These are phyloP conservation scores for Patagioenas fasciata DNA, from an alignment of 2,113 vertebrate species.

Conservation along the genomic window DNA sequence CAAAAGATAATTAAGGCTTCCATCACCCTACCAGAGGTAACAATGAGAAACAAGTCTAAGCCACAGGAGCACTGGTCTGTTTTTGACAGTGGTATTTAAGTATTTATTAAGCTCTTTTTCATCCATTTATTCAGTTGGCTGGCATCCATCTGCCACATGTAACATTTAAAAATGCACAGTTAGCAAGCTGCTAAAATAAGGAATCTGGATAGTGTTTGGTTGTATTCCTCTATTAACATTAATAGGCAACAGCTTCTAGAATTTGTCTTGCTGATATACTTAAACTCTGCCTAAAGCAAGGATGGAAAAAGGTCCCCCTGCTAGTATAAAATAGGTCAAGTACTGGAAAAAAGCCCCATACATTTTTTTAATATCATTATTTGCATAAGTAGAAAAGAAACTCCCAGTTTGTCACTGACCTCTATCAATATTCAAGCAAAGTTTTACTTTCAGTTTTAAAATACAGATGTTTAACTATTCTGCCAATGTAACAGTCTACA, in stretches of 20 bases:
- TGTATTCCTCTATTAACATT: background rate
- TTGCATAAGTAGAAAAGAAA: background rate
- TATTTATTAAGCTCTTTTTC: conserved; percentile 46
- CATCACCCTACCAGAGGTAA: background rate
- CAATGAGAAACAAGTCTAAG: background rate
- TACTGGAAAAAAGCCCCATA: background rate
- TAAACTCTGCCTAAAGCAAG: background rate
- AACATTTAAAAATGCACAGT: background rate
- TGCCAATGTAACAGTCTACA: background rate
- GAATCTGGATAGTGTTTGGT: background rate
- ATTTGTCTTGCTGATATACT: background rate
- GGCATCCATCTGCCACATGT: background rate
- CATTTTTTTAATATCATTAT: background rate
- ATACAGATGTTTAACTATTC: background rate
- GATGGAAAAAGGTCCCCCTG: background rate
- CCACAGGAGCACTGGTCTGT: background rate
- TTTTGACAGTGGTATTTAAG: conserved; percentile 6
- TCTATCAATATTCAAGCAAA: background rate
- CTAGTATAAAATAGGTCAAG: background rate
- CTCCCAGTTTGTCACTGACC: background rate
- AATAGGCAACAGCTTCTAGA: background rate
- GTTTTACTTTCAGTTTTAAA: background rate
- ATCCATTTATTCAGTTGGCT: conserved; percentile 18
- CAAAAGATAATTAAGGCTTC: background rate
- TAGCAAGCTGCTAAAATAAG: background rate